Conservation (phyloP, 2,797 vertebrate species). For the Allenopithecus nigroviridis region DNA sequence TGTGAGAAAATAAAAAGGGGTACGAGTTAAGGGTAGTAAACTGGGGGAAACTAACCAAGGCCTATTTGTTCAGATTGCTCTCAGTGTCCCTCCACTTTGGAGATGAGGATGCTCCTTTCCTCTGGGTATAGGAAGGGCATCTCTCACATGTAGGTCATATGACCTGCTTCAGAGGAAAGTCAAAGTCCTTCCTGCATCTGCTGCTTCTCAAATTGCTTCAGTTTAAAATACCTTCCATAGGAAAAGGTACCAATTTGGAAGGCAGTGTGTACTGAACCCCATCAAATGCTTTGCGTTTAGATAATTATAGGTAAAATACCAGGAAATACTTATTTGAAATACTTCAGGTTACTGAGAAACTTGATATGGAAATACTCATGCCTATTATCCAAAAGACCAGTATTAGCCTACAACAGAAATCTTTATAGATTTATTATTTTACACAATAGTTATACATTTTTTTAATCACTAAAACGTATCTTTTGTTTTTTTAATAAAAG, state of each 20-base stretch:
- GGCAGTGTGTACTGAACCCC: not conserved
- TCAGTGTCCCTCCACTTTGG: not conserved
- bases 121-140: not conserved
- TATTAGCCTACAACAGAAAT: not conserved
- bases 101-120: not conserved
- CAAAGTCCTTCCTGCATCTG: not conserved
- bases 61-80: not conserved
- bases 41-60: not conserved
- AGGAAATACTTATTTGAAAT: not conserved
- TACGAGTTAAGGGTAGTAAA: not conserved
- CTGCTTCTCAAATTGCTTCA: not conserved
- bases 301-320: not conserved
- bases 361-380: not conserved
- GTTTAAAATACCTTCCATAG: not conserved
- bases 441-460: not conserved
- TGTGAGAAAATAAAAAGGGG: not conserved
- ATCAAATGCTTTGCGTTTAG: not conserved
- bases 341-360: not conserved
- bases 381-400: not conserved
- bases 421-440: not conserved
- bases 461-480: not conserved
- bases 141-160: too few species aligned
- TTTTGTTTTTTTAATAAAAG: not conserved
- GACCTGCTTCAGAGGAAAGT: not conserved
- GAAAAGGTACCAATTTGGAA: not conserved